Base-by-base conservation (phyloP, 2,113 vertebrate genomes). In the Nesoenas mayeri region DNA sequence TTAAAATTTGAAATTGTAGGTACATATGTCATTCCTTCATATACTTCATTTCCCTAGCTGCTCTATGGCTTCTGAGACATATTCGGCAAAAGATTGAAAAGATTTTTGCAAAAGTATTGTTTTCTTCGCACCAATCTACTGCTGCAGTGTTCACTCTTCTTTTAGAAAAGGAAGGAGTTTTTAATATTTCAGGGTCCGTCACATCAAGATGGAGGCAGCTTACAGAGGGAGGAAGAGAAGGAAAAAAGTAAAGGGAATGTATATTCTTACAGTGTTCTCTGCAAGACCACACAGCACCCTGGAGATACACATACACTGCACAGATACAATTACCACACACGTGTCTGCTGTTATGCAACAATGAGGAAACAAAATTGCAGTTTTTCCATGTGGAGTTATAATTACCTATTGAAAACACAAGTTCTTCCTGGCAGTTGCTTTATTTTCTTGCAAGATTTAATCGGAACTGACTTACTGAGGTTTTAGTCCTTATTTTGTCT, bases 361-460 rank as follows among this genome's bases (percentile, higher is more conserved):
- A 8, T 2, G 15, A 91, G 32, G 57, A 75, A 94, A 92, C 28
- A 83, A 90, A 89, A 93, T 10, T 58, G 32, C 75, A 93, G 56
- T 79, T 92, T 96, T 96, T 94, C 88, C 89, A 91, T 61, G 60
- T 1, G 18, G 54, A 94, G n/a, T 87, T 96, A 74, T 44, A 88
- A 91, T 85, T 93, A 85, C 48, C 60, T 61, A n/a, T 32, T 67
- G 65, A 96, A 96, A 97, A 93, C 83, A 91, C 54, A 82, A 95
- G 56, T 67, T 91, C 83, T 88, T 84, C 80, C 83, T 97, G 95
- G 88, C 92, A 94, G 58, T 54, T 82, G 56, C 61, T 90, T 83
- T 61, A 75, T 91, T 97, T 96, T 93, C 78, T 89, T 93, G 57
- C 4, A 60, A 95, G 84, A 92, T 83, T 80, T 85, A 94, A 93